Evolutionary conservation across 2,113 vertebrate species (phyloP), one percentile per base, ranked within the genome.

Genomic region (Psammodynastes pulverulentus): DNA sequence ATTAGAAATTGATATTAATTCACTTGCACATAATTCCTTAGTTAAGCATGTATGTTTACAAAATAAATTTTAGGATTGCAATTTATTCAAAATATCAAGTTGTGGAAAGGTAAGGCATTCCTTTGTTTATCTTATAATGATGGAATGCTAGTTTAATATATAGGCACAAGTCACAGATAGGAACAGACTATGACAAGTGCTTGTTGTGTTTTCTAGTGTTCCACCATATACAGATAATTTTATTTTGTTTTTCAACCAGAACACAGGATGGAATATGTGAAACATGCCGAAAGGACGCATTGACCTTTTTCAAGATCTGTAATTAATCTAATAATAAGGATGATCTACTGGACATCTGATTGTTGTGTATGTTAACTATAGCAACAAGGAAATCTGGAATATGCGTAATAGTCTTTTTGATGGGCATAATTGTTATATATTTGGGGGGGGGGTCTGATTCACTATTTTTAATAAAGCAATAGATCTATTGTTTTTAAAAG

Each of bases 291-390:
- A 97, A 97, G 97, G 97, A 92, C 96, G 96, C 67, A 89, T 54
- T 97, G 98, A 98, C 97, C 97, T 94, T 92, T 95, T 95, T 96
- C 96, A 97, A 97, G 56, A 95, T 96, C 94, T 96, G 72, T 93
- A 94, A 96, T 96, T 97, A 97, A 48, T 97, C 97, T 97, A 97
- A 97, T 97, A 97, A 97, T 97, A 98, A 97, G 97, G 97, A 96
- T 95, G 94, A 97, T 94, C 92, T 67, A 93, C 62, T 87, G 90
- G 94, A 96, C 92, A 96, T 95, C 91, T 95, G 94, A 92, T 97
- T 96, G 96, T 96, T 95, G 92, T 95, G 93, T 85, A 90, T 94
- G 94, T 46, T 96, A 97, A 97, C 97, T 97, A 97, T 96, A 97
- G 97, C 96, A 95, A 95, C 95, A 93, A 87, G 94, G 86, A 96